Base-by-base conservation (phyloP, 2,888 invertebrate species). In the Platerodrilus igneus region DNA sequence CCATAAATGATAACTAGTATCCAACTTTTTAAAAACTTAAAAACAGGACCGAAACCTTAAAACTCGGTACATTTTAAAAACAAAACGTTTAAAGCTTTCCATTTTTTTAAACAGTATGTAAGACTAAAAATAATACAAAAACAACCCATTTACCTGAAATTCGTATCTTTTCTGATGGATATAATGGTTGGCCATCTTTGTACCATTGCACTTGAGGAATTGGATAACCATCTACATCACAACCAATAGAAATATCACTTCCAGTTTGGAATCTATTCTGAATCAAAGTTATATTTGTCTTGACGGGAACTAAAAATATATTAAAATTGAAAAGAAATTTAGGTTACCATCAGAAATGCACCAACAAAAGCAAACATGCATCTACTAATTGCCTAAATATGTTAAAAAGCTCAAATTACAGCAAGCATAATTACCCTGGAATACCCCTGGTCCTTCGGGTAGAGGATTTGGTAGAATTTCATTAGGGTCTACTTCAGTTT, bases 191-290 rank as follows among this genome's bases (percentile, higher is more conserved):
- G 27, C 80, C 77, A 61, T 92, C 82, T 67, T 88, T 90, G 64
- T 77, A 84, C 93, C 93, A 94, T 41, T 76, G 70, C 2, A 91
- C 83, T 47, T 74, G 71, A 2, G 90, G 89, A 36, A 72, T 68
- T 1, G 90, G 90, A 66, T 80, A 81, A 3, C 91, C 90, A 50
- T 81, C 80, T 26, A 86, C 84, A 18, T 78, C 77, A 61, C 91
- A 92, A 8, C 75, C 76, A 45, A 92, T 72, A 23, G 71, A 75
- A 51, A 91, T 72, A 54, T 83, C 81, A 17, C 78, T 73, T 40
- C 85, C 86, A 25, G 78, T 73, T 2, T 76, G 71, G 64, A 80
- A 78, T 33, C 69, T 71, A n/a, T 71, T 72, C 47, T 70, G 68
- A 29, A 73, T 71, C 41, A 77, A 63, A 1, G 74, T 70, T 42